Evolutionary conservation across 2,888 invertebrate species (phyloP).

Genomic region (Salticus scenicus): DNA sequence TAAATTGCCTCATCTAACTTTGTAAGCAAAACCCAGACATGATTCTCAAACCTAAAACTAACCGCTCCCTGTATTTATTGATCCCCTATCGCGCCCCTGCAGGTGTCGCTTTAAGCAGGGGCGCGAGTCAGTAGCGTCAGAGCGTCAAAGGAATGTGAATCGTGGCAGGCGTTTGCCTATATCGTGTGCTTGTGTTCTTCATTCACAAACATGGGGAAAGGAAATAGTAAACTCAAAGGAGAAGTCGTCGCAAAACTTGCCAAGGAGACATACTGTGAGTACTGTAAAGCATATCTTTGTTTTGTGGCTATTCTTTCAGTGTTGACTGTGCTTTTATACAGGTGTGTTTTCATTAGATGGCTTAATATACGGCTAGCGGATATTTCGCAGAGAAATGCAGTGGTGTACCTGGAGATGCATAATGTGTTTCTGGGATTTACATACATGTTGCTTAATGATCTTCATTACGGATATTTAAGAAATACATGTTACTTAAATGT

Average conservation of each 20-base stretch:
- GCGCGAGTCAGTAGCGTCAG: conserved; percentile 22
- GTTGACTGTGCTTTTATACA: not conserved
- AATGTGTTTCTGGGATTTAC: not conserved
- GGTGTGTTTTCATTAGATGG: not conserved
- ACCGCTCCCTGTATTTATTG: conserved; percentile 64
- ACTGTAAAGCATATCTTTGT: not conserved
- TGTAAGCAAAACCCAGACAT: not conserved
- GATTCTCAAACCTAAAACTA: not conserved
- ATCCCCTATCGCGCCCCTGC: conserved; percentile 46
- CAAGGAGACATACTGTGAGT: conserved; percentile 95
- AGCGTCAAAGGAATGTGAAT: conserved; percentile 62
- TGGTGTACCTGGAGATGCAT: not conserved
- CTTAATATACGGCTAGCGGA: not conserved
- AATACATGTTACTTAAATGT: too few relatives aligned
- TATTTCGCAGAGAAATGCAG: not conserved
- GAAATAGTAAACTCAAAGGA: conserved; percentile 95
- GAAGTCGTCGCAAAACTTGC: conserved; percentile 94
- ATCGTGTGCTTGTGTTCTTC: conserved; percentile 36
- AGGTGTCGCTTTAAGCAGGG: conserved; percentile 37
- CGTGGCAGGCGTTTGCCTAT: conserved; percentile 39
- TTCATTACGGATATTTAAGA: too few relatives aligned
- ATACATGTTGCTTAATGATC: not conserved
- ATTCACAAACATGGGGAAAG: conserved; percentile 86
- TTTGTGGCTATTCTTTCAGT: not conserved
- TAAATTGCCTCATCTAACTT: not conserved